Conservation (phyloP, 2,113 vertebrate species). For the Sebastes fasciatus region DNA sequence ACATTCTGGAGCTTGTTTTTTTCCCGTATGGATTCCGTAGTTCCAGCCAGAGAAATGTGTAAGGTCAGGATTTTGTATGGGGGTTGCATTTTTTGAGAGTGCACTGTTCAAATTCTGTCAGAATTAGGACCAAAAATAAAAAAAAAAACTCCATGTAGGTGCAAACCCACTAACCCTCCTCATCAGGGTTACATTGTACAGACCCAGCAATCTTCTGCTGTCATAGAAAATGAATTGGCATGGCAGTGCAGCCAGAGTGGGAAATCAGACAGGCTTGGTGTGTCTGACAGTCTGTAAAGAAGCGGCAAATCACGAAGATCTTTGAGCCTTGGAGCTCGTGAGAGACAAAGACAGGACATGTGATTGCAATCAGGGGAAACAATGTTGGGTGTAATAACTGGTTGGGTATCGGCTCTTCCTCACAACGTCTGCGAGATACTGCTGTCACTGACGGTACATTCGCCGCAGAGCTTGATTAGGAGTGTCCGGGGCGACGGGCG, state of each 20-base stretch:
- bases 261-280: conserved; percentile 50
- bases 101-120: not conserved
- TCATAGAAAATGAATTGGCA: conserved; percentile 62
- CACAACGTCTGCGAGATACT: conserved; percentile 35
- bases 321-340: conserved; percentile 19
- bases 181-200: conserved; percentile 55
- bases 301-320: conserved; percentile 41
- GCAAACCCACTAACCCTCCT: conserved; percentile 46
- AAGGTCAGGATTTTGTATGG: not conserved
- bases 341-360: conserved; percentile 60
- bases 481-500: conserved; percentile 21
- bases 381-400: conserved; percentile 67
- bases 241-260: conserved; percentile 42
- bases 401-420: conserved; percentile 52
- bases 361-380: conserved; percentile 78
- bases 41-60: not conserved
- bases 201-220: conserved; percentile 53
- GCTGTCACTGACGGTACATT: conserved; percentile 31
- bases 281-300: conserved; percentile 53
- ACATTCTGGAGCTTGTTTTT: not conserved
- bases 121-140: not conserved
- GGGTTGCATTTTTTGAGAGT: not conserved
- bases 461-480: conserved; percentile 64
- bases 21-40: not conserved
- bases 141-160: conserved; percentile 35